phyloP scores from a whole-genome alignment of 2,113 vertebrate genomes.

The Scomber japonicus region DNA sequence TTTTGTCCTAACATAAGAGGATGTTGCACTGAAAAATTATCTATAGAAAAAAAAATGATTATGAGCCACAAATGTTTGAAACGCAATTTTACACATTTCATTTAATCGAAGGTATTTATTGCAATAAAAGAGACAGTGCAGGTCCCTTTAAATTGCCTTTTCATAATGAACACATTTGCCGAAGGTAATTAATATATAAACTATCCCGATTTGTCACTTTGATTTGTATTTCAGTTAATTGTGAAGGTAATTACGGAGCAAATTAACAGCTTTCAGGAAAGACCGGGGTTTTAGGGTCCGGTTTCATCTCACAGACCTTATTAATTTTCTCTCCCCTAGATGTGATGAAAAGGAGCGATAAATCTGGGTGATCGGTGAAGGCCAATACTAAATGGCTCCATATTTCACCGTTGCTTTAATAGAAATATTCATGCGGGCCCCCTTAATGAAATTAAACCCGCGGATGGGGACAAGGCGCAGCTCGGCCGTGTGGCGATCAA shows the following conservation, averaged over 20 bases:
- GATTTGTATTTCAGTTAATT: conserved; percentile 99
- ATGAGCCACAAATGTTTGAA: conserved; percentile 71
- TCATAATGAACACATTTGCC: conserved; percentile 97
- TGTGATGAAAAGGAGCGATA: conserved; percentile 98
- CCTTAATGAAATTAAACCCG: conserved; percentile 99
- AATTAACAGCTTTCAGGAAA: conserved; percentile 98
- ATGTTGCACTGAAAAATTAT: conserved; percentile 43
- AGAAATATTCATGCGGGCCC: conserved; percentile 96
- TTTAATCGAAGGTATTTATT: conserved; percentile 86
- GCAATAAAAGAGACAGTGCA: conserved; percentile 91
- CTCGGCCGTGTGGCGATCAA: conserved; percentile 21
- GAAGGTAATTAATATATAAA: conserved; percentile 98
- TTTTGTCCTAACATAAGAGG: conserved; percentile 25
- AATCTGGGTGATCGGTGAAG: conserved; percentile 97
- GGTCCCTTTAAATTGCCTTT: conserved; percentile 94
- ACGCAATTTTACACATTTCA: conserved; percentile 33
- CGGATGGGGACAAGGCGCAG: conserved; percentile 77
- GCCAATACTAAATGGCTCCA: conserved; percentile 99
- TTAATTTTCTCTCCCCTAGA: conserved; percentile 95
- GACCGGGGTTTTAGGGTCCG: conserved; percentile 91
- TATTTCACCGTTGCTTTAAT: conserved; percentile 99
- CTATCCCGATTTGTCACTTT: conserved; percentile 96
- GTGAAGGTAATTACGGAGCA: conserved; percentile 98
- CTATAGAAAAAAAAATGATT: conserved; percentile 48
- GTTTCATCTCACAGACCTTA: conserved; percentile 93